Conservation (phyloP, 1,140 invertebrate species). For the Drosophila sproati region DNA sequence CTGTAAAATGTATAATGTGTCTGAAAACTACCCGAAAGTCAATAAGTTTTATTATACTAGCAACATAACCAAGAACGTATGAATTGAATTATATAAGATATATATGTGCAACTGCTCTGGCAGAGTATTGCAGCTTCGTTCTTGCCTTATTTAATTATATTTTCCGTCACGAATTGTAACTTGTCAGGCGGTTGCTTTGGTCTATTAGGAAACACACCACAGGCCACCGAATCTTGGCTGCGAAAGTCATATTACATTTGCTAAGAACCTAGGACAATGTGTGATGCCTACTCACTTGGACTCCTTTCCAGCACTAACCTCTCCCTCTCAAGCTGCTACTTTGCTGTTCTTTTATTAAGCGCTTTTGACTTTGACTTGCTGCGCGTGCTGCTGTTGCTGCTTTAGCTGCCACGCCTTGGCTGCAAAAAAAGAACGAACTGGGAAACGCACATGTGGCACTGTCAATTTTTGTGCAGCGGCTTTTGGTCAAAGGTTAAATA, state of each 20-base stretch:
- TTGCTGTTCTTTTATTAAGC: slow-evolving; percentile 11
- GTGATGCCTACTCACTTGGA: slow-evolving; percentile 2
- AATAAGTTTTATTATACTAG: neutral
- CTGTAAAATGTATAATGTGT: no score
- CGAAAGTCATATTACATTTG: slow-evolving; percentile 77
- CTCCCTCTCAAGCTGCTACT: neutral
- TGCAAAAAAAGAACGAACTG: slow-evolving; percentile 18
- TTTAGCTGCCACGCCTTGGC: slow-evolving; percentile 28
- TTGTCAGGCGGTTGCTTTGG: slow-evolving; percentile 68
- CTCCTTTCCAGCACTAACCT: neutral
- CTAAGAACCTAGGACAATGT: slow-evolving; percentile 38
- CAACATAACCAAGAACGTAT: neutral
- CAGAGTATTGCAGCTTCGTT: slow-evolving; percentile 24
- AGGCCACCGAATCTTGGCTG: slow-evolving; percentile 46
- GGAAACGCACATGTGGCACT: slow-evolving; percentile 59
- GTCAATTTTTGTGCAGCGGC: slow-evolving; percentile 64
- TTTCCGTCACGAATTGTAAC: slow-evolving; percentile 40
- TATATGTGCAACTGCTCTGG: neutral
- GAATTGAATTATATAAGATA: no score
- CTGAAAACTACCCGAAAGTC: no score
- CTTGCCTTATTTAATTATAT: neutral
- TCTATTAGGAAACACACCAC: slow-evolving; percentile 69
- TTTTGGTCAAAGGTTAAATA: slow-evolving; percentile 81
- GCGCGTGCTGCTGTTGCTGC: slow-evolving; percentile 61
- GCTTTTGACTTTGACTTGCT: slow-evolving; percentile 47